Base-by-base conservation (phyloP, 2,113 vertebrate species). In the Chaetodon trifascialis region DNA sequence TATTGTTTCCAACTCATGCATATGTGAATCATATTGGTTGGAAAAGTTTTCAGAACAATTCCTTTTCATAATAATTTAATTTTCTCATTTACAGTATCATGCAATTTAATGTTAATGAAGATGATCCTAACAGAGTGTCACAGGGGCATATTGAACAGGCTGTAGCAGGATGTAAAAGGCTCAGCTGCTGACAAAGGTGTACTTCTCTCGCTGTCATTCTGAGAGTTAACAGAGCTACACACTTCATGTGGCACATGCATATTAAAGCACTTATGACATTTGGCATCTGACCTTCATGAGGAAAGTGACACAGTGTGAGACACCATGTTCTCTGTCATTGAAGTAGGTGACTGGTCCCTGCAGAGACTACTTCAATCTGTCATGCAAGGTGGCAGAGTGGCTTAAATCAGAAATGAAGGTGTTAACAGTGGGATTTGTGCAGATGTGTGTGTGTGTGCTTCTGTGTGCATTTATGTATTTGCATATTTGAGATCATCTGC, bases 291-390 rank as follows among this genome's bases (percentile, higher is more conserved):
- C 36, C 74, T 81, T 74, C 34, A 71, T 70, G 86, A 60, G 67
- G 38, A 81, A 85, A 64, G 84, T 85, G 51, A 17, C 85, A 47
- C 73, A 70, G 59, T 78, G 76, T 66, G 71, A 67, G 69, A 82
- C 82, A 80, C 17, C n/a, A n/a, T 82, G 67, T 65, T 49, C n/a
- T 69, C 79, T 70, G 67, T 86, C 71, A 66, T 12, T 75, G 21
- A 40, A 80, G 14, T 10, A 49, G 69, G 75, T 75, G 73, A 65
- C 65, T 74, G 67, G 19, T 58, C 52, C 64, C 49, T n/a, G 11
- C 15, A 71, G 76, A 63, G 51, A 72, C 49, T 23, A 14, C 47
- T 47, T 81, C 52, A 69, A 11, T 75, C 79, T 86, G 76, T 52
- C 64, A 59, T 70, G 65, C 47, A 75, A 51, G 42, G n/a, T 46